Conservation (phyloP, 1,140 invertebrate species). For the Macrosteles quadrilineatus region DNA sequence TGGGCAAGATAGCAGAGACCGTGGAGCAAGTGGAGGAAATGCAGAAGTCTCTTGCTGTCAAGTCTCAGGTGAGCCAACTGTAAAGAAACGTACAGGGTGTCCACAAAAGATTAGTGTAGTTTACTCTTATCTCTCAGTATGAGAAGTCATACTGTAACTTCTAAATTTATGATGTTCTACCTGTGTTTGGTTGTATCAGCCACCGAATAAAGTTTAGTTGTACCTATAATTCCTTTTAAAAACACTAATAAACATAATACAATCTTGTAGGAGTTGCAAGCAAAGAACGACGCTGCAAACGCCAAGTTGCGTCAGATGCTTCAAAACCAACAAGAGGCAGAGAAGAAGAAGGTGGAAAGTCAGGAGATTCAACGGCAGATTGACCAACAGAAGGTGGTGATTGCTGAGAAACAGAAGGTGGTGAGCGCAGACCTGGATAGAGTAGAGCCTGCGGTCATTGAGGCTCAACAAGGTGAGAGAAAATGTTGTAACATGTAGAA, state of each 20-base stretch:
- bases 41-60: constrained; percentile 97
- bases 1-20: constrained; percentile 98
- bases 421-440: constrained; percentile 94
- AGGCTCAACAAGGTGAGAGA: constrained; percentile 87
- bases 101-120: no score
- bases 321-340: constrained; percentile 99
- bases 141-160: no score
- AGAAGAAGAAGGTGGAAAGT: constrained; percentile 97
- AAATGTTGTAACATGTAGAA: no score
- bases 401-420: constrained; percentile 87
- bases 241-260: no score
- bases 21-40: constrained; percentile 99
- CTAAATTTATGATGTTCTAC: neutral
- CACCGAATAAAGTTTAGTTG: neutral
- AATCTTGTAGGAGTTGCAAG: constrained; percentile 78
- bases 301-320: constrained; percentile 99
- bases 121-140: no score
- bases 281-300: constrained; percentile 99
- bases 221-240: neutral
- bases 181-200: neutral
- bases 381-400: constrained; percentile 87
- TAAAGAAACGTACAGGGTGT: no score
- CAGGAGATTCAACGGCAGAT: constrained; percentile 95
- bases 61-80: constrained; percentile 83
- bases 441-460: constrained; percentile 98